Evolutionary conservation across 35 echinoderm and acorn worm species (phyloP).

Genomic region (Patiria miniata): DNA sequence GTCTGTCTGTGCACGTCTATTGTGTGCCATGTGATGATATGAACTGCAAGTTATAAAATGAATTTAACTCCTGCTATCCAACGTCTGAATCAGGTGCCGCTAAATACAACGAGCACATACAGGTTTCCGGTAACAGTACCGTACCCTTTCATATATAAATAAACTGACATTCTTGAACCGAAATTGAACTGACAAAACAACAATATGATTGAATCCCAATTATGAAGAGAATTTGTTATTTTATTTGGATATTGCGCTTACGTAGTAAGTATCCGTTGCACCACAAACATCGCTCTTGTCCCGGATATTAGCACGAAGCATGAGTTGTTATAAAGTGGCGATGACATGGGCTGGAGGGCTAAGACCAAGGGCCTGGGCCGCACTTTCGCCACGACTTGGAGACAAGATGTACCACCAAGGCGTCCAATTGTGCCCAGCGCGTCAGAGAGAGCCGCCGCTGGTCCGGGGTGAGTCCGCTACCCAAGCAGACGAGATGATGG

Average conservation of each 20-base stretch:
- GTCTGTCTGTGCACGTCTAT: neutral
- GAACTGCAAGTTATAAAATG: neutral
- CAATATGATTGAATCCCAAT: too few species aligned
- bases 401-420: neutral
- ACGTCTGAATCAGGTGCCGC: too few species aligned
- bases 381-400: neutral
- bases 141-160: too few species aligned
- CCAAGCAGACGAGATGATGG: neutral
- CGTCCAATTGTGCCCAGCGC: neutral
- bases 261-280: constrained; percentile 9
- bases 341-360: neutral
- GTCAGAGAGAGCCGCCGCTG: neutral
- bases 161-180: too few species aligned
- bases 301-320: constrained; percentile 12
- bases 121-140: too few species aligned
- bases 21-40: neutral
- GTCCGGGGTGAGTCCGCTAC: too few species aligned
- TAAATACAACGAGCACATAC: too few species aligned
- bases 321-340: constrained; percentile 15
- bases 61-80: too few species aligned
- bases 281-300: constrained; percentile 27
- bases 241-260: neutral
- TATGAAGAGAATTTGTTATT: too few species aligned
- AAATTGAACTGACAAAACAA: too few species aligned
- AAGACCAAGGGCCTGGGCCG: neutral